These are phyloP conservation scores for Scotopteryx bipunctaria DNA, from an alignment of 2,888 invertebrate genomes.

Conservation along the genomic window DNA sequence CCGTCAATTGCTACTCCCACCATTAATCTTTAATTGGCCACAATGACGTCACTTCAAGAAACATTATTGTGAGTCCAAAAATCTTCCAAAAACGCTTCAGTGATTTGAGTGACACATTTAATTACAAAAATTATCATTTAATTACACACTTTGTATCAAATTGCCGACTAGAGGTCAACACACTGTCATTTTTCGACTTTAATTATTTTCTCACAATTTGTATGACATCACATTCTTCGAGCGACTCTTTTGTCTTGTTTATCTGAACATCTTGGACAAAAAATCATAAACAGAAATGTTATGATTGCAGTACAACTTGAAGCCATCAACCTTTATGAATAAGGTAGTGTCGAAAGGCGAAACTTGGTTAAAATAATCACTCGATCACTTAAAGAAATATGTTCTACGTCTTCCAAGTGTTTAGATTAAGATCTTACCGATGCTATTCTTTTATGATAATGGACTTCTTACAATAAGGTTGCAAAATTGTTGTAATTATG, in stretches of 20 bases:
- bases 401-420: conserved; percentile 32
- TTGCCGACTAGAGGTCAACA: conserved; percentile 35
- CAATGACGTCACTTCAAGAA: conserved; percentile 27
- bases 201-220: conserved; percentile 37
- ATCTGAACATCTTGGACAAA: conserved; percentile 31
- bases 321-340: conserved; percentile 22
- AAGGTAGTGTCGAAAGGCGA: conserved; percentile 29
- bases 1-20: conserved; percentile 22
- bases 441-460: conserved; percentile 38
- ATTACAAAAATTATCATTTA: conserved; percentile 37
- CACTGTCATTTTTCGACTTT: conserved; percentile 34
- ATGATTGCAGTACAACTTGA: conserved; percentile 14
- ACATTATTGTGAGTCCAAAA: conserved; percentile 17
- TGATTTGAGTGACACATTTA: conserved; percentile 40
- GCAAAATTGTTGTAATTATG: conserved; percentile 35
- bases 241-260: conserved; percentile 35
- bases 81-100: conserved; percentile 33
- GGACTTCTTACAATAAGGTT: conserved; percentile 35
- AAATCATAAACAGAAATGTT: conserved; percentile 11
- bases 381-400: conserved; percentile 36
- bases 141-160: conserved; percentile 31
- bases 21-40: conserved; percentile 25
- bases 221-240: conserved; percentile 36
- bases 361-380: conserved; percentile 34
- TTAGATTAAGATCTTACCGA: conserved; percentile 34